These are phyloP conservation scores for Rallus limicola DNA, from an alignment of 2,113 vertebrate species.

Conservation along the genomic window DNA sequence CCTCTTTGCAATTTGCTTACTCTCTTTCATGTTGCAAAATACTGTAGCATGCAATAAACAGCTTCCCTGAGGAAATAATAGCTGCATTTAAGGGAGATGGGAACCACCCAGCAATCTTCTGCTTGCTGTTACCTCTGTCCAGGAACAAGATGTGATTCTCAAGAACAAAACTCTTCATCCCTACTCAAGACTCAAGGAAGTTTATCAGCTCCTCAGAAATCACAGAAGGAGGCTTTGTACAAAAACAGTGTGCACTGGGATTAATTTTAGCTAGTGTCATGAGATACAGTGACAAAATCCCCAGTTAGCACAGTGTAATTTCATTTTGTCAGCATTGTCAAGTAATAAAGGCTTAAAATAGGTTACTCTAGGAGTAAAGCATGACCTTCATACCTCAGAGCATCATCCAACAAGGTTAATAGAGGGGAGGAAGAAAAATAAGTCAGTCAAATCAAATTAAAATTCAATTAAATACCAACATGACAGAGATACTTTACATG, in stretches of 20 bases:
- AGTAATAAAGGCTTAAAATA: neutral
- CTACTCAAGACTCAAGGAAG: neutral
- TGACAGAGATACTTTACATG: neutral
- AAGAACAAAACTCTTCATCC: neutral
- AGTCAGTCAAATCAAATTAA: neutral
- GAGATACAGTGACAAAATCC: neutral
- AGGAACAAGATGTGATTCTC: neutral
- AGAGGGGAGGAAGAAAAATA: neutral
- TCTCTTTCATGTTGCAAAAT: neutral
- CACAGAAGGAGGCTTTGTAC: neutral
- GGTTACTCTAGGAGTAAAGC: neutral
- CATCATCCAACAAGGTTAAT: neutral
- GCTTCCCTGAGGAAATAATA: neutral
- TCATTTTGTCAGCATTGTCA: neutral
- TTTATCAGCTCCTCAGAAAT: neutral
- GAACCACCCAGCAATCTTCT: neutral
- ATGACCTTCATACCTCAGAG: neutral
- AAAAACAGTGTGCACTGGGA: rapidly evolving
- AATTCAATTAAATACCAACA: neutral
- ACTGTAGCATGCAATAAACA: neutral
- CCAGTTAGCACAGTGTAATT: neutral
- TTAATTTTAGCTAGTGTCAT: neutral
- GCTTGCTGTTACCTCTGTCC: rapidly evolving
- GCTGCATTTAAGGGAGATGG: neutral
- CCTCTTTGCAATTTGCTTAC: neutral